These are phyloP conservation scores for Mimachlamys varia DNA, from an alignment of 2,888 invertebrate species.

Conservation along the genomic window DNA sequence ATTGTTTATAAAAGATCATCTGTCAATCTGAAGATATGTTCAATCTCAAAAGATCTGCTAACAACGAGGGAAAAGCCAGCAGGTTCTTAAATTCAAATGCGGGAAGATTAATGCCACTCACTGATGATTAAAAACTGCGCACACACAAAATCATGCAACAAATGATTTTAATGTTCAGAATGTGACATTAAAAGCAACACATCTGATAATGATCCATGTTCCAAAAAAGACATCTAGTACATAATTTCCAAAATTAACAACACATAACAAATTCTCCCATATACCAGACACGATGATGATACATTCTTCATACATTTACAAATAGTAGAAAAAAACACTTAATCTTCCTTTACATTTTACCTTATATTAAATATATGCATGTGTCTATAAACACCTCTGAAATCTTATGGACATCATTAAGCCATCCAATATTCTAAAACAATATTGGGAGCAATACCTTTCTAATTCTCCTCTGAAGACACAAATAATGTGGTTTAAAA, in stretches of 20 bases:
- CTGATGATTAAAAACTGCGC: background rate
- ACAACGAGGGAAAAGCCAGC: no score
- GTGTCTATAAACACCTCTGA: background rate
- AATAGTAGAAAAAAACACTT: background rate
- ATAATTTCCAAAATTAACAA: background rate
- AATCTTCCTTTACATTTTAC: background rate
- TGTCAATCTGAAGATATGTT: no score
- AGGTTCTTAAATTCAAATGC: background rate
- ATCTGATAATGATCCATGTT: background rate
- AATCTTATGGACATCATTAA: background rate
- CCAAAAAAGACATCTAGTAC: constrained; percentile 31
- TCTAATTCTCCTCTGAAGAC: background rate
- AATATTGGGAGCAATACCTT: background rate
- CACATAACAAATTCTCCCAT: background rate
- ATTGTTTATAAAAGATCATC: no score
- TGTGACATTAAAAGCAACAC: constrained; percentile 19
- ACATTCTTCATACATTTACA: background rate
- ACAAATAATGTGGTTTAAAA: background rate
- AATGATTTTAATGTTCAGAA: constrained; percentile 28
- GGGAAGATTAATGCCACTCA: background rate
- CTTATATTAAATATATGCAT: background rate
- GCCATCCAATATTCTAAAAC: no score
- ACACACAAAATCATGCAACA: constrained; percentile 10
- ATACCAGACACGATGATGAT: constrained; percentile 19
- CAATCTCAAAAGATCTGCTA: no score